Evolutionary conservation across 2,113 vertebrate species (phyloP), one percentile per base, ranked within the genome.

Genomic region (Hyperoodon ampullatus): DNA sequence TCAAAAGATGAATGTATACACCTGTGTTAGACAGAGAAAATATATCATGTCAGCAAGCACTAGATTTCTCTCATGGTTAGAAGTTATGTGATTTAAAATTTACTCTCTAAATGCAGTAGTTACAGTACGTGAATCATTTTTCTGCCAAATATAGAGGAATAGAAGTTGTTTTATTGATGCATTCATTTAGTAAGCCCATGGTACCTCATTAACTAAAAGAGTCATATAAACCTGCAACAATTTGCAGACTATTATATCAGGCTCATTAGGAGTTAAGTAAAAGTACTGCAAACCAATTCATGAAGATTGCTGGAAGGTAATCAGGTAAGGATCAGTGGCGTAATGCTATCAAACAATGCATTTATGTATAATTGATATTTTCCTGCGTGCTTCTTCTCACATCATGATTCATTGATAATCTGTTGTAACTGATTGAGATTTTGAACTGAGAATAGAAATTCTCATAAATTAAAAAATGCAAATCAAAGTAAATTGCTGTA

Each of bases 111-210:
- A 96, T 96, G 97, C 35, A 94, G 58, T 21, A 90, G 6, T 90
- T 97, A 80, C 96, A 10, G 72, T 15, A 90, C 10, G 21, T 44
- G 92, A 98, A 94, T 97, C 42, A 61, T 82, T 88, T 93, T 44
- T 85, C 58, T 95, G 78, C 58, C 81, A 47, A 95, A 96, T 81
- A 87, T 2, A 89, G 0, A 39, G 47, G 90, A 95, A 78, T 61
- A 8, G 63, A 77, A 87, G 5, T 74, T 84, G 33, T 71, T 68
- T 83, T 74, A 98, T 83, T 93, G 74, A 97, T 72, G 23, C 33
- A n/a, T 97, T 95, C 89, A 63, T 85, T 98, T 93, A 97, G n/a
- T 88, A 97, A 98, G 15, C 24, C 93, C 71, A 82, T 3, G 28
- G 9, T 95, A 95, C 47, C 87, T 94, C 93, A 88, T 42, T 91